Evolutionary conservation across 1,140 invertebrate genomes (phyloP).

Genomic region (Tetranychus urticae): DNA sequence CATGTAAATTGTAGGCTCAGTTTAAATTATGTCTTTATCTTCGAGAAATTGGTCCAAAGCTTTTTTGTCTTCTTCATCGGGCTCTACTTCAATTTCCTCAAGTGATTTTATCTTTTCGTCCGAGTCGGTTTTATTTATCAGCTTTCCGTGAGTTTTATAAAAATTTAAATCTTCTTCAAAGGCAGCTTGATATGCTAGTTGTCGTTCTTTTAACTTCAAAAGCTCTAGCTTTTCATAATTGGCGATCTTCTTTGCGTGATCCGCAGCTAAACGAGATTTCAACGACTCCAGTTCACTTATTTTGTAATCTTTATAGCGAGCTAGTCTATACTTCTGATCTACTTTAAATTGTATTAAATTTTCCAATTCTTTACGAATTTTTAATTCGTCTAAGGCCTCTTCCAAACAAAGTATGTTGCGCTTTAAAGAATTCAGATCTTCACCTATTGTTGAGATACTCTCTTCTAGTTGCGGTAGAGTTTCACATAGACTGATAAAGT

Average conservation of each 20-base stretch:
- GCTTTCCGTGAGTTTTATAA: background rate
- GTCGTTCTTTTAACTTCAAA: background rate
- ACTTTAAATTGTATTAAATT: background rate
- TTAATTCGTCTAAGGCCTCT: background rate
- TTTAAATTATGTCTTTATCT: background rate
- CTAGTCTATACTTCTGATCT: background rate
- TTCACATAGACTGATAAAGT: background rate
- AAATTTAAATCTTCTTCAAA: background rate
- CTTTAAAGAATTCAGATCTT: background rate
- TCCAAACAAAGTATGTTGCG: background rate
- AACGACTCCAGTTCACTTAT: background rate
- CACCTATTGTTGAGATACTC: background rate
- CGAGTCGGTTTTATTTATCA: background rate
- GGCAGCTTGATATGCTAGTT: background rate
- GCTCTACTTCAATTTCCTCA: background rate
- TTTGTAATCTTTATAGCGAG: background rate
- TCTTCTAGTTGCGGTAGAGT: background rate
- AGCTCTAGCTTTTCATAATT: background rate
- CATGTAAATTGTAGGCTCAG: background rate
- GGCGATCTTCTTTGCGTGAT: background rate
- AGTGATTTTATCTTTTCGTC: background rate
- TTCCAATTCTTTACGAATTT: background rate
- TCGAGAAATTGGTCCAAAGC: background rate
- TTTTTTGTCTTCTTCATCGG: background rate
- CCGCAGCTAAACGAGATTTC: background rate